A percentile compares a stretch with the other conserved stretches of the same genome.
phyloP scores from a whole-genome alignment of 92 coral and sea anemone species.

The Bergia puertoricense region DNA sequence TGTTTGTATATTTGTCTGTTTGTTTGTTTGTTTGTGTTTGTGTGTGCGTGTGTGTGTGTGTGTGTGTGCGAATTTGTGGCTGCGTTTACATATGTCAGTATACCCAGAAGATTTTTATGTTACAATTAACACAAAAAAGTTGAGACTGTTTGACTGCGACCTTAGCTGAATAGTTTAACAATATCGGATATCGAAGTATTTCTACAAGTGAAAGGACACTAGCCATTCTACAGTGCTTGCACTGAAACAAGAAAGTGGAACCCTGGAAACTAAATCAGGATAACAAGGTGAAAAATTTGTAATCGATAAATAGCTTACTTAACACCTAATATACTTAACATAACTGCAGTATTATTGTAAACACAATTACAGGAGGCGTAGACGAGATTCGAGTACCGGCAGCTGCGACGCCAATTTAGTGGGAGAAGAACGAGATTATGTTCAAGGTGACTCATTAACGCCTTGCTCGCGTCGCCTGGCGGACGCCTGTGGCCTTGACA shows the following conservation, averaged over 20 bases:
- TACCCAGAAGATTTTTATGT: no score
- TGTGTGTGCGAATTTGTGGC: no score
- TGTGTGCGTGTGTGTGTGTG: no score
- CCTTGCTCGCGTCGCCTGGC: conserved; percentile 22
- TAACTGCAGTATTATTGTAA: not conserved
- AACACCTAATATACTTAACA: not conserved
- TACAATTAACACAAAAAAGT: no score
- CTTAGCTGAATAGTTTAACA: no score
- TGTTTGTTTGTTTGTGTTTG: no score
- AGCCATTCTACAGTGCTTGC: no score
- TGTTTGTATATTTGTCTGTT: no score
- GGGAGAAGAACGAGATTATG: not conserved
- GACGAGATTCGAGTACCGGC: not conserved
- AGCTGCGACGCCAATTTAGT: not conserved
- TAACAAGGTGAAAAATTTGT: conserved; percentile 13
- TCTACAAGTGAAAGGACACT: no score
- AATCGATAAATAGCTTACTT: not conserved
- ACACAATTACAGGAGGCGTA: not conserved
- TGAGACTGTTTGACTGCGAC: no score
- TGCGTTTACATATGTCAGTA: no score
- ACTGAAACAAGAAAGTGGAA: not conserved
- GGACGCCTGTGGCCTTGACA: not conserved
- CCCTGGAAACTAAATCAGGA: not conserved
- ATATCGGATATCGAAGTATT: no score
- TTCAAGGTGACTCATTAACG: not conserved